phyloP scores from a whole-genome alignment of 2,888 invertebrate genomes.

The Protula sp. region DNA sequence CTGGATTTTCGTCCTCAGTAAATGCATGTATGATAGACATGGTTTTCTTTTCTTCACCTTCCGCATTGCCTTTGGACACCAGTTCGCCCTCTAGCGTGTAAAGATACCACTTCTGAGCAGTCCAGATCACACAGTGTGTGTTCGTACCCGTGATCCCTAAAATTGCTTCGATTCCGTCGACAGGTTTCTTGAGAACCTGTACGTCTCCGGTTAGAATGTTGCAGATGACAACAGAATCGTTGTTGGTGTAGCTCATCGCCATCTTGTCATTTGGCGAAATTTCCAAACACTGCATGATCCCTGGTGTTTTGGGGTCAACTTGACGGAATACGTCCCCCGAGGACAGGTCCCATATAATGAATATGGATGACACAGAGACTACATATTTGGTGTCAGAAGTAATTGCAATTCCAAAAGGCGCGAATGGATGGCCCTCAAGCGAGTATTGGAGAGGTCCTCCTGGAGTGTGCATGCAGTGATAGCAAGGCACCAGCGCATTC shows the following conservation, averaged over 20 bases:
- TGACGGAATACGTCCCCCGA: conserved; percentile 92
- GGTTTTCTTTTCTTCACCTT: background rate
- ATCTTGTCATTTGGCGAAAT: conserved; percentile 92
- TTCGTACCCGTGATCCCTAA: conserved; percentile 42
- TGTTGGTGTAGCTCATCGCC: conserved; percentile 92
- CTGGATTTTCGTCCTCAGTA: conserved; percentile 6
- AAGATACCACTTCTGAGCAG: conserved; percentile 37
- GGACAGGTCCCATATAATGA: conserved; percentile 93
- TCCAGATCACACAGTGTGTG: conserved; percentile 44
- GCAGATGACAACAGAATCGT: conserved; percentile 84
- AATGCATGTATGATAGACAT: background rate
- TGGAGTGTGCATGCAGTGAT: conserved; percentile 96
- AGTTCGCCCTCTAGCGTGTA: conserved; percentile 23
- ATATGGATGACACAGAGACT: conserved; percentile 91
- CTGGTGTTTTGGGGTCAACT: conserved; percentile 70
- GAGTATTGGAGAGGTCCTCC: conserved; percentile 98
- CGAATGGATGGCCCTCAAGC: conserved; percentile 95
- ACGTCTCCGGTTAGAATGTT: conserved; percentile 76
- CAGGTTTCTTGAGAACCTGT: conserved; percentile 76
- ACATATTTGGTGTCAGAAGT: conserved; percentile 61
- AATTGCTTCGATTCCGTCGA: conserved; percentile 60
- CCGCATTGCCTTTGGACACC: background rate
- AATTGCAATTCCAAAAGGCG: conserved; percentile 56
- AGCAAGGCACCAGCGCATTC: conserved; percentile 76
- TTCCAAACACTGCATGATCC: conserved; percentile 90